Conservation (phyloP, 2,113 vertebrate species). For the Toxotes chatareus region DNA sequence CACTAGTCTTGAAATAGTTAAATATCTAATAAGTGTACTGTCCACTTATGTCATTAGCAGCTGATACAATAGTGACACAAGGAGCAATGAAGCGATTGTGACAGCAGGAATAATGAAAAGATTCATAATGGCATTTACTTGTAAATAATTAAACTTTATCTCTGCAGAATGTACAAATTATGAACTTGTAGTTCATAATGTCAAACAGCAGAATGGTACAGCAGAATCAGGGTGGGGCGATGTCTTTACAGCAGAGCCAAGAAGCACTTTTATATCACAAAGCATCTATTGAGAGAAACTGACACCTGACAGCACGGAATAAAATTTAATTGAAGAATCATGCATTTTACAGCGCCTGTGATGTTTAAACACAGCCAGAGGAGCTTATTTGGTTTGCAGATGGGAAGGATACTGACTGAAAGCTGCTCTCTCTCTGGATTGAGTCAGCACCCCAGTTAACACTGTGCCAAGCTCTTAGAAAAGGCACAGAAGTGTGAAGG, state of each 20-base stretch:
- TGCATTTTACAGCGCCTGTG: conserved; percentile 1
- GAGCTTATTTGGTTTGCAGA: conserved; percentile 51
- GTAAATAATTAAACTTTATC: conserved; percentile 42
- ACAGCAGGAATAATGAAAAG: conserved; percentile 39
- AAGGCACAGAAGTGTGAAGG: conserved; percentile 61
- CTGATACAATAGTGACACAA: conserved; percentile 34
- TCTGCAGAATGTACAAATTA: conserved; percentile 40
- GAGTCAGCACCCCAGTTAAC: conserved; percentile 51
- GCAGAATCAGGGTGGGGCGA: conserved; percentile 3
- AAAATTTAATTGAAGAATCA: conserved; percentile 4
- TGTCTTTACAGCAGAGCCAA: background rate
- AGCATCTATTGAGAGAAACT: background rate
- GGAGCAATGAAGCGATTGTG: conserved; percentile 24
- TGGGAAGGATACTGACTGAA: conserved; percentile 19
- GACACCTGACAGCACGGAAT: conserved; percentile 9
- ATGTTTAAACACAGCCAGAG: background rate
- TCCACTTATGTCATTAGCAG: conserved; percentile 27
- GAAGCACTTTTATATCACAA: conserved; percentile 10
- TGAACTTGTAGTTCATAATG: conserved; percentile 9
- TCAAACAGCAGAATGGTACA: conserved; percentile 53
- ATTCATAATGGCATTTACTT: conserved; percentile 43
- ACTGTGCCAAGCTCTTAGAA: conserved; percentile 33
- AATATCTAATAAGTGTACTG: background rate
- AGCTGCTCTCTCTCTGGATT: conserved; percentile 26
- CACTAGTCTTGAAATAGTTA: background rate